Evolutionary conservation across 2,888 invertebrate genomes (phyloP), one percentile per base, ranked within the genome.

Genomic region (Drosophila eohydei): DNA sequence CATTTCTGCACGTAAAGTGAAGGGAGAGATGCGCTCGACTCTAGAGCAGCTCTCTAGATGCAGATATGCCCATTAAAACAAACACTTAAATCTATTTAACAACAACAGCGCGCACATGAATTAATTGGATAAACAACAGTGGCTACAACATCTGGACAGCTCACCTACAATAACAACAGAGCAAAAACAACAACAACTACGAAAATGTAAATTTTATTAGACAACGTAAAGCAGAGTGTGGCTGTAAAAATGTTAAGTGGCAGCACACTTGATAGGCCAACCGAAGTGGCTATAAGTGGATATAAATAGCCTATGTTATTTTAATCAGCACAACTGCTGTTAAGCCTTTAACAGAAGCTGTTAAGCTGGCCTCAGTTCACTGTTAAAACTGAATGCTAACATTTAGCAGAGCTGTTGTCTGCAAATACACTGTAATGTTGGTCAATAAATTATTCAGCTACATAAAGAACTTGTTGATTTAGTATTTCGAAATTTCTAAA

Each of bases 171-270:
- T 4, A 61, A 71, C 46, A 65, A 61, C 50, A 62, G 21, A 44
- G 21, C 40, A 41, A 40, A 14, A 60, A 40, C 67, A 41, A 41
- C 21, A 44, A 58, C 8, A 55, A 56, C 36, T 56, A 64, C 11
- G 38, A 44, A 28, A 54, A 66, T 71, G 71, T 76, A 67, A 55
- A 71, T 79, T 88, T 83, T 76, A 87, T 70, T 43, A 74, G 71
- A 67, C 56, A 26, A 63, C 66, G 77, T 30, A 59, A 69, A 71
- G 76, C 84, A 66, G 63, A 71, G 50, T 60, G 41, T 16, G 63
- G 67, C 52, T 71, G 68, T 83, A 78, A 86, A 82, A 82, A 78
- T 59, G 48, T 54, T 67, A 79, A 81, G 85, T 82, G 83, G 56
- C 54, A 50, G 7, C 28, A 41, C 71, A 78, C 71, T 78, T 63